phyloP scores from a whole-genome alignment of 2,797 vertebrate species.

The Labroides dimidiatus region DNA sequence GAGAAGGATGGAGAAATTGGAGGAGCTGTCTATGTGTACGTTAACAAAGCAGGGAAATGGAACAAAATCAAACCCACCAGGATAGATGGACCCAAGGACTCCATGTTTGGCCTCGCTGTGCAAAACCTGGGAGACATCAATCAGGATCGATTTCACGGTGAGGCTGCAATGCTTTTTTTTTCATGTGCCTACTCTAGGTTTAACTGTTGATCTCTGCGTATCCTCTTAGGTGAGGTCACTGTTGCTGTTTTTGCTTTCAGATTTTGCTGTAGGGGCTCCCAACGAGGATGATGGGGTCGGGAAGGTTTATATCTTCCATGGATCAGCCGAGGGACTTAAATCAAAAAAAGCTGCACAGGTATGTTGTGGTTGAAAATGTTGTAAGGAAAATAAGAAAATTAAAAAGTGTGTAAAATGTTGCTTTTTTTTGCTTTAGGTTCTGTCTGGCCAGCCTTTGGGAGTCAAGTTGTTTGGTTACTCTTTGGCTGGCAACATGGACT shows the following conservation, averaged over 20 bases:
- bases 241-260: slow-evolving; percentile 77
- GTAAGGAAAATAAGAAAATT: background rate
- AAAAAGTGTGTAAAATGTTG: background rate
- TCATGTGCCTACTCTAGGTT: background rate
- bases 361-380: background rate
- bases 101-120: slow-evolving; percentile 96
- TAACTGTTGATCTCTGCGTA: background rate
- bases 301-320: slow-evolving; percentile 92
- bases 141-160: slow-evolving; percentile 91
- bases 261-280: slow-evolving; percentile 96
- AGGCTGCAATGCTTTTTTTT: slow-evolving; percentile 25
- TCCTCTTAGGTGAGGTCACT: background rate
- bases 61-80: slow-evolving; percentile 81
- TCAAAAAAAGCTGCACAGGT: slow-evolving; percentile 88
- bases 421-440: slow-evolving; percentile 76
- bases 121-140: slow-evolving; percentile 95
- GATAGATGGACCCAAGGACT: slow-evolving; percentile 88
- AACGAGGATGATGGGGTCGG: slow-evolving; percentile 84
- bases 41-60: slow-evolving; percentile 91
- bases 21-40: slow-evolving; percentile 92
- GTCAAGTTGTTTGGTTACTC: slow-evolving; percentile 92
- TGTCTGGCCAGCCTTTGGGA: slow-evolving; percentile 76
- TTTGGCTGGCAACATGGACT: slow-evolving; percentile 95
- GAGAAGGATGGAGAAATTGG: slow-evolving; percentile 90
- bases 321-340: slow-evolving; percentile 83